phyloP scores from a whole-genome alignment of 2,888 invertebrate genomes.

The Cataglyphis rosenhaueri region DNA sequence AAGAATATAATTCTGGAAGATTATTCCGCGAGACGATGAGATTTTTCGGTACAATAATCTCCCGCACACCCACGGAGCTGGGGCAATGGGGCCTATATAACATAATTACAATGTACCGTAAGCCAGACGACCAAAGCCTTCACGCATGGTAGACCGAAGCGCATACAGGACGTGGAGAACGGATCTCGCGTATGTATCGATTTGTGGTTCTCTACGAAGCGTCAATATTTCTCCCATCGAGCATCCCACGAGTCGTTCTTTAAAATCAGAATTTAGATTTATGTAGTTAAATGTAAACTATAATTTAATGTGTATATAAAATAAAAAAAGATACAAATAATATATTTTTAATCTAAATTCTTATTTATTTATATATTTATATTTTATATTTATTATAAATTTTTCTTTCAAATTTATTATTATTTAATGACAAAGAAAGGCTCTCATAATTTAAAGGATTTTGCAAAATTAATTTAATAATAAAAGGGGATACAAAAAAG shows the following conservation, averaged over 20 bases:
- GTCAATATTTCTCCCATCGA: slow-evolving; percentile 70
- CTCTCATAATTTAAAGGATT: not conserved
- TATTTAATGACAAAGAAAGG: not conserved
- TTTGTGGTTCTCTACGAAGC: slow-evolving; percentile 60
- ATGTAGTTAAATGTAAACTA: not conserved
- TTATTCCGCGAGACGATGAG: slow-evolving; percentile 34
- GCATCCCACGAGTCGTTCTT: slow-evolving; percentile 28
- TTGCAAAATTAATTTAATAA: not conserved
- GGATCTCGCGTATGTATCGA: slow-evolving; percentile 63
- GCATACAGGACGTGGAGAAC: slow-evolving; percentile 58
- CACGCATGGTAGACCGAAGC: slow-evolving; percentile 69
- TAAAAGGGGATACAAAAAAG: not conserved
- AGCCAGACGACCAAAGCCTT: slow-evolving; percentile 61
- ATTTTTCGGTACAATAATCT: slow-evolving; percentile 43
- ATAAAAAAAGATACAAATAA: not conserved
- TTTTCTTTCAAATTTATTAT: not conserved
- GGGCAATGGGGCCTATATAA: slow-evolving; percentile 10
- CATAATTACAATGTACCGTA: slow-evolving; percentile 66
- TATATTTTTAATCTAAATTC: not conserved
- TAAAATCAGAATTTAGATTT: not conserved
- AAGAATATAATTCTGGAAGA: not conserved
- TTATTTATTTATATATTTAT: no score
- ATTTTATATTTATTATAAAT: not conserved
- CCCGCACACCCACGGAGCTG: slow-evolving; percentile 35
- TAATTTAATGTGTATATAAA: not conserved